Evolutionary conservation across 2,113 vertebrate genomes (phyloP).

Genomic region (Lates calcarifer): DNA sequence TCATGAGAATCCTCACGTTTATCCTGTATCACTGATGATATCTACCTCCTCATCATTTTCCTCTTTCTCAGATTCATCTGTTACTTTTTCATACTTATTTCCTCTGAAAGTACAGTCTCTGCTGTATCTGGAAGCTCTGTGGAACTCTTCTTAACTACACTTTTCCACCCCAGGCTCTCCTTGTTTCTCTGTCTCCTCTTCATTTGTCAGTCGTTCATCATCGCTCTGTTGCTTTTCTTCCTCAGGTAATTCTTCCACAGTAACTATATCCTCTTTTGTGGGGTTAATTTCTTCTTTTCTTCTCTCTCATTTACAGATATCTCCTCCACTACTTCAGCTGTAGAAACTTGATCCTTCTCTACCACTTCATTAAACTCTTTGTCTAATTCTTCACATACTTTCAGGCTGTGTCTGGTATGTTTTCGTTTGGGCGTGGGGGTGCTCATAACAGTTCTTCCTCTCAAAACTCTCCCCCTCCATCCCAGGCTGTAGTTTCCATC

Average conservation of each 20-base stretch:
- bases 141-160: background rate
- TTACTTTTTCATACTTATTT: background rate
- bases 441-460: conserved; percentile 6
- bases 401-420: background rate
- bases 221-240: background rate
- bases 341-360: background rate
- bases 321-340: background rate
- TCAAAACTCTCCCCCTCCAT: conserved; percentile 7
- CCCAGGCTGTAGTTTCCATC: background rate
- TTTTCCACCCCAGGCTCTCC: background rate
- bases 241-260: background rate
- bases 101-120: background rate
- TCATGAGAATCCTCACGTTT: background rate
- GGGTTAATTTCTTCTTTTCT: background rate
- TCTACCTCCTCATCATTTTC: background rate
- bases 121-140: background rate
- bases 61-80: background rate
- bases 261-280: background rate
- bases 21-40: conserved; percentile 1
- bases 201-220: background rate
- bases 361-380: background rate
- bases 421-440: background rate
- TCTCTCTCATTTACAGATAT: background rate
- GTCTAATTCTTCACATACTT: background rate
- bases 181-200: background rate